Evolutionary conservation across 2,797 vertebrate genomes (phyloP), one percentile per base, ranked within the genome.

Genomic region (Vespertilio murinus): DNA sequence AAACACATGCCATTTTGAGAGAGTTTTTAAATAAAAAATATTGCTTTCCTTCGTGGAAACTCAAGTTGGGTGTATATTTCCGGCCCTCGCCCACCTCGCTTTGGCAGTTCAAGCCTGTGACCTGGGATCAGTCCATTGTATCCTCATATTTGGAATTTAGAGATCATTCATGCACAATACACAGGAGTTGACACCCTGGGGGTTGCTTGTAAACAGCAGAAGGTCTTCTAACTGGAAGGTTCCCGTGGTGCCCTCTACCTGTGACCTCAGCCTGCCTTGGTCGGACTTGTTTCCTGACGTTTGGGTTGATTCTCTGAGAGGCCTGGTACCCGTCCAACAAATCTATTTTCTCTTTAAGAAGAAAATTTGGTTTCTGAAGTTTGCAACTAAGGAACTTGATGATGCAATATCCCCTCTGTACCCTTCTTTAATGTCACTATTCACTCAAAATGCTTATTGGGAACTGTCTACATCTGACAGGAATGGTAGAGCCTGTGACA

Each of bases 41-140:
- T 84, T 67, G 47, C 11, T 79, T 93, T 35, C 22, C 54, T 38
- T 23, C 70, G 22, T 56, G n/a, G 40, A 61, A 80, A 82, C 35
- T 54, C 23, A 71, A 28, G 10, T 56, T 30, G 45, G 42, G 17
- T 40, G 75, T 42, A 49, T 90, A 86, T 28, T 67, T 40, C 6
- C 2, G 5, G 11, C 33, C 3, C 17, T 40, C 2, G 0, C 3
- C 33, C 6, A 6, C 0, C 40, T 6, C 3, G 0, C n/a, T 54
- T 71, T 25, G 52, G 1, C 49, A 61, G 17, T 69, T 73, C 38
- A 35, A 78, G 23, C 22, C 40, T 88, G 14, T 80, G n/a, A 23
- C 10, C 30, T 65, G 7, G 10, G 40, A 4, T 49, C 28, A 1
- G 6, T 61, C 11, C 18, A 7, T 18, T 88, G 33, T 13, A n/a